Evolutionary conservation across 2,113 vertebrate genomes (phyloP).

Genomic region (Bungarus multicinctus): DNA sequence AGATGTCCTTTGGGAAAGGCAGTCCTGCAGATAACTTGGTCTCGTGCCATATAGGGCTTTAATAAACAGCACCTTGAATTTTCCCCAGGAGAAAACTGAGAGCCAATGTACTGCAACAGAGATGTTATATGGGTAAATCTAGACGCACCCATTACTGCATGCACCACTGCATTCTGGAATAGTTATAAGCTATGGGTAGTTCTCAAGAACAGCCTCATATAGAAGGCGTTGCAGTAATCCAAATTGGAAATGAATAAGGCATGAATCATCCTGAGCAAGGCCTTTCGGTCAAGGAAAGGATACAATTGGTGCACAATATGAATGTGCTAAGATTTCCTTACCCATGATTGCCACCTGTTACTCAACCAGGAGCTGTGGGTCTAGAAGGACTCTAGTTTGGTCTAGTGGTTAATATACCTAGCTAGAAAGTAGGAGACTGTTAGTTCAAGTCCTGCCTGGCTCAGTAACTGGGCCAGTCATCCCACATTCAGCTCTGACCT

Average conservation of each 20-base stretch:
- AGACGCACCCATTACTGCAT: neutral
- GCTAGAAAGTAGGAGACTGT: neutral
- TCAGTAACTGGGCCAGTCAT: neutral
- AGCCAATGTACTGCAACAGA: neutral
- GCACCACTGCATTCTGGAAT: neutral
- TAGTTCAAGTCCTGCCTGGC: neutral
- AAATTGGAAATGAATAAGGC: neutral
- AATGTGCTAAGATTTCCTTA: neutral
- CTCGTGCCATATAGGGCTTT: neutral
- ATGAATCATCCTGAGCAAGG: neutral
- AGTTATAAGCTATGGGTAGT: neutral
- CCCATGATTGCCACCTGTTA: neutral
- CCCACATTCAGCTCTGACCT: no score
- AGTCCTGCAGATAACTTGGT: neutral
- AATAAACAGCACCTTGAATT: neutral
- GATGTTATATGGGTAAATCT: neutral
- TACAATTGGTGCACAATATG: neutral
- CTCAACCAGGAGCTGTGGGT: neutral
- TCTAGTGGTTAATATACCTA: neutral
- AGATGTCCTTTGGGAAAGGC: neutral
- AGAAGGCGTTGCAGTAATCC: neutral
- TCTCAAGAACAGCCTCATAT: neutral
- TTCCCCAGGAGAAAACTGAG: neutral
- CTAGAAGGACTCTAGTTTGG: neutral
- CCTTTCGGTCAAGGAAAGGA: neutral